Evolutionary conservation across 2,797 vertebrate species (phyloP).

Genomic region (Semotilus atromaculatus): DNA sequence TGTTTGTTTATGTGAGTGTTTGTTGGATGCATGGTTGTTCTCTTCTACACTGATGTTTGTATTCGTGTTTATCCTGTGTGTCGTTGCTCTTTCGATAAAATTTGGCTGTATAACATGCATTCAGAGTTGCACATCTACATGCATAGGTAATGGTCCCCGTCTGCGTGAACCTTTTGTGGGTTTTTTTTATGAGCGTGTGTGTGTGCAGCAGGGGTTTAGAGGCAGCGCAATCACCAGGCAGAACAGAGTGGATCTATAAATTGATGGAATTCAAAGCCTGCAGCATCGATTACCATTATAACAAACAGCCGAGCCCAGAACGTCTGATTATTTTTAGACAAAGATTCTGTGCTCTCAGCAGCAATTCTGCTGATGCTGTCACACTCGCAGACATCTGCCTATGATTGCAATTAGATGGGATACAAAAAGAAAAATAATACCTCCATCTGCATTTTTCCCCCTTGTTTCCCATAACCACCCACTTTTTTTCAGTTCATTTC

Average conservation of each 20-base stretch:
- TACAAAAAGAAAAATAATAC: slow-evolving; percentile 94
- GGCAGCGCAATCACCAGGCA: slow-evolving; percentile 94
- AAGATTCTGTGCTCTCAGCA: slow-evolving; percentile 99
- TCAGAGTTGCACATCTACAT: slow-evolving; percentile 31
- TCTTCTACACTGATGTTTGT: not conserved
- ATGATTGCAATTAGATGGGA: slow-evolving; percentile 99
- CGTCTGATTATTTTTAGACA: slow-evolving; percentile 99
- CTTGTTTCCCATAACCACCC: slow-evolving; percentile 28
- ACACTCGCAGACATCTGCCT: slow-evolving; percentile 99
- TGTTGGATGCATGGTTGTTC: slow-evolving; percentile 17
- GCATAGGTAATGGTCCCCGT: slow-evolving; percentile 38
- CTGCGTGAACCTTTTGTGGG: slow-evolving; percentile 48
- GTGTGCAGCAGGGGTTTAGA: slow-evolving; percentile 74
- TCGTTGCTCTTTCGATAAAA: slow-evolving; percentile 1
- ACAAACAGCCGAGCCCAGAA: slow-evolving; percentile 98
- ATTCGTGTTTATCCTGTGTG: slow-evolving; percentile 15
- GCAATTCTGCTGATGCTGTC: slow-evolving; percentile 99
- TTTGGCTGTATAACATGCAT: slow-evolving; percentile 33
- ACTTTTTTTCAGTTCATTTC: slow-evolving; percentile 45
- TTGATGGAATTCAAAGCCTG: slow-evolving; percentile 99
- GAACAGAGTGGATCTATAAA: slow-evolving; percentile 99
- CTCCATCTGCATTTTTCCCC: slow-evolving; percentile 85
- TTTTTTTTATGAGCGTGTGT: slow-evolving; percentile 54
- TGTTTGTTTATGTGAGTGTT: not conserved
- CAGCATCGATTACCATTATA: slow-evolving; percentile 99